A percentile compares a stretch with the other conserved stretches of the same genome.
phyloP scores from a whole-genome alignment of 2,888 invertebrate species.

The Oeneis ivallda region DNA sequence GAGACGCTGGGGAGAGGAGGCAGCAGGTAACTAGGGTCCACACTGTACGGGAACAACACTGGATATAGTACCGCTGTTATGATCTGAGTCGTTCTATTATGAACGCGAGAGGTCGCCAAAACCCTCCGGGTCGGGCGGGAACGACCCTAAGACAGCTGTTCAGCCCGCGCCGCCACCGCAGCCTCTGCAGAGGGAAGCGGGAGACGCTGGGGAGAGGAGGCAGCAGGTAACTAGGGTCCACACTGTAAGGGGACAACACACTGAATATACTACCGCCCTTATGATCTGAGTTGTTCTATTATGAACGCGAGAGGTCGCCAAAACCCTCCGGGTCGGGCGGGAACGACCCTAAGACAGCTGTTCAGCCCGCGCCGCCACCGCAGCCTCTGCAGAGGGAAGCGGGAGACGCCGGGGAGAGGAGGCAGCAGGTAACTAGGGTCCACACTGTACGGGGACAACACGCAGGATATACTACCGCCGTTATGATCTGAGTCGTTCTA shows the following conservation, averaged over 20 bases:
- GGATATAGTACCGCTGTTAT: no score
- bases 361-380: background rate
- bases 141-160: background rate
- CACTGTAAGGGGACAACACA: no score
- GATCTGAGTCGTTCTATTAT: no score
- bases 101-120: background rate
- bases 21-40: background rate
- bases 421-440: background rate
- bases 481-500: no score
- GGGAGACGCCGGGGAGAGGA: background rate
- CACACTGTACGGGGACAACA: no score
- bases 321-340: background rate
- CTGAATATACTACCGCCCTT: no score
- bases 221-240: background rate
- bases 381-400: background rate
- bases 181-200: background rate
- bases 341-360: background rate
- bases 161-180: background rate
- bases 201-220: background rate
- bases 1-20: background rate
- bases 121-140: background rate
- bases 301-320: background rate
- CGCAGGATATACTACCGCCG: no score
- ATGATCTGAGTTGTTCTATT: no score
- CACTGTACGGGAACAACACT: no score